phyloP scores from a whole-genome alignment of 1,140 invertebrate species.

The Megalopta genalis region DNA sequence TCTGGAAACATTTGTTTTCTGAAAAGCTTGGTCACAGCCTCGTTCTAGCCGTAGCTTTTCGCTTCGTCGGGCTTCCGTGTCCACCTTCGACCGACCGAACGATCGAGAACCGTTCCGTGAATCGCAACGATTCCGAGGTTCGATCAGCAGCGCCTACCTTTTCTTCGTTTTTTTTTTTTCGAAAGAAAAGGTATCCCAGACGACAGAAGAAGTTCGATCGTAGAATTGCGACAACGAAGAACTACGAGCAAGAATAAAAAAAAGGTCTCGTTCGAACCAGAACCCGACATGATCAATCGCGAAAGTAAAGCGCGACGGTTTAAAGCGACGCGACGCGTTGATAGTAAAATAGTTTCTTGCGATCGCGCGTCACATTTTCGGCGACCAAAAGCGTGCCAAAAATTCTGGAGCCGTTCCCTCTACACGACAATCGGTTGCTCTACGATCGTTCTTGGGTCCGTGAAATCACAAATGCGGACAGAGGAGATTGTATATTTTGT shows the following conservation, averaged over 20 bases:
- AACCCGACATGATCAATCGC: too few relatives aligned
- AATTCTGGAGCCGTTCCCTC: too few relatives aligned
- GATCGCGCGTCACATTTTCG: too few relatives aligned
- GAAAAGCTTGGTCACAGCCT: conserved; percentile 5
- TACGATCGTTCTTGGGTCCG: background rate
- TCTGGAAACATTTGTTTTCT: background rate
- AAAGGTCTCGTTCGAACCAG: background rate
- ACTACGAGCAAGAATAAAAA: background rate
- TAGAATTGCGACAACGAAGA: background rate
- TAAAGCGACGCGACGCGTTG: too few relatives aligned
- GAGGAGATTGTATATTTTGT: background rate
- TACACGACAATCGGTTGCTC: too few relatives aligned
- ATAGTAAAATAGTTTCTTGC: too few relatives aligned
- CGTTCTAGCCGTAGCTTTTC: background rate
- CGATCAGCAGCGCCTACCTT: background rate
- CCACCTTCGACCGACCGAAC: background rate
- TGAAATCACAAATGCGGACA: background rate
- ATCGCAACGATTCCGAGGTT: background rate
- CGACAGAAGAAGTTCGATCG: too few relatives aligned
- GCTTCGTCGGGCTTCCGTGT: too few relatives aligned
- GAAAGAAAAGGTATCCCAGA: background rate
- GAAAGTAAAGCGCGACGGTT: too few relatives aligned
- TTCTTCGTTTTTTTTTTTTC: background rate
- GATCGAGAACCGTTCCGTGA: background rate
- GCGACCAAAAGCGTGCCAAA: too few relatives aligned